These are phyloP conservation scores for Rhinichthys osculus DNA, from an alignment of 2,797 vertebrate species.

Conservation along the genomic window DNA sequence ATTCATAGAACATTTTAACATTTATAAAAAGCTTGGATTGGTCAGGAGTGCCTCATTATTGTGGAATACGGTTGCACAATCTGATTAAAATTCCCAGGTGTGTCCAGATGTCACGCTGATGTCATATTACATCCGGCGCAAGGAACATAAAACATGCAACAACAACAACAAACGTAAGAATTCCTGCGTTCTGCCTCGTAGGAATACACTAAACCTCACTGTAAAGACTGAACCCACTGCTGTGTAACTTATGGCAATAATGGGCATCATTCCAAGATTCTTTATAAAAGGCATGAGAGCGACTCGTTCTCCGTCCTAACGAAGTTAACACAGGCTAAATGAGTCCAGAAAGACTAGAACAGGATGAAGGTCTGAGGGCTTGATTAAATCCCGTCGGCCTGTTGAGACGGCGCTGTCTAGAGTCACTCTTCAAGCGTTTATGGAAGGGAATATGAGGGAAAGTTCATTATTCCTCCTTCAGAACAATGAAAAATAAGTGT, in stretches of 20 bases:
- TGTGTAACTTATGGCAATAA: neutral
- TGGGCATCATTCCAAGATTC: neutral
- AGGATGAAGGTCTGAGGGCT: neutral
- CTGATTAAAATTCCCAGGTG: neutral
- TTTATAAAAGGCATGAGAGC: slow-evolving; percentile 37
- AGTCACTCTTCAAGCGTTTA: neutral
- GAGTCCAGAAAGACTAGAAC: slow-evolving; percentile 11
- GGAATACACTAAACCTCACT: neutral
- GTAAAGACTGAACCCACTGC: neutral
- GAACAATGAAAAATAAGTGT: neutral
- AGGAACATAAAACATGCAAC: neutral
- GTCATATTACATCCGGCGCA: neutral
- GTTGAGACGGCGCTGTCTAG: neutral
- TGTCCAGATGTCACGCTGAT: neutral
- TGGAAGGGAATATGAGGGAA: neutral
- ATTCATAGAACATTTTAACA: neutral
- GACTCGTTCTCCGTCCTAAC: slow-evolving; percentile 19
- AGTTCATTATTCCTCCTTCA: neutral
- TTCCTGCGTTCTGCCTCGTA: neutral
- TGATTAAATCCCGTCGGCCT: neutral
- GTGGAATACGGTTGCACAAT: neutral
- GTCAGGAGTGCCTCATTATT: neutral
- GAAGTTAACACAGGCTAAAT: slow-evolving; percentile 40
- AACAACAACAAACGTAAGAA: neutral
- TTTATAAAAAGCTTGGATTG: neutral